phyloP scores from a whole-genome alignment of 2,888 invertebrate genomes.

The Hydriomena furcata region DNA sequence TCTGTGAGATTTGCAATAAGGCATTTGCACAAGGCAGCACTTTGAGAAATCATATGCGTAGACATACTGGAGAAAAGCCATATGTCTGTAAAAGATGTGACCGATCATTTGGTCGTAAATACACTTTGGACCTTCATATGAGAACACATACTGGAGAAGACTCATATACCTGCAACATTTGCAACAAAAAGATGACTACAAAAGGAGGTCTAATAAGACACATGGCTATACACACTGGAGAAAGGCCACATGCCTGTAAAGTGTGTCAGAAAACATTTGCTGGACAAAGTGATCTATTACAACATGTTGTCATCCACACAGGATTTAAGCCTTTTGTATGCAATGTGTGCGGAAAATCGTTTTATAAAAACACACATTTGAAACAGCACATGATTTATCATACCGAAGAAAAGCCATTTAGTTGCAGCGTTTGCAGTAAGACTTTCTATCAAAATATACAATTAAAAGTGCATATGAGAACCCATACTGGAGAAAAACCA shows the following conservation, averaged over 20 bases:
- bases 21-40: conserved; percentile 10
- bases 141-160: conserved; percentile 11
- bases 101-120: conserved; percentile 4
- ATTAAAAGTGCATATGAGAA: conserved; percentile 9
- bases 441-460: conserved; percentile 8
- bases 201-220: conserved; percentile 7
- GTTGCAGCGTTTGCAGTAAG: conserved; percentile 8
- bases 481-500: conserved; percentile 17
- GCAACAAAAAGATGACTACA: conserved; percentile 7
- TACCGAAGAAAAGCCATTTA: conserved; percentile 3
- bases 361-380: conserved; percentile 2
- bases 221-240: conserved; percentile 7
- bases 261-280: conserved; percentile 23
- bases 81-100: conserved; percentile 6
- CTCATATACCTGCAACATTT: conserved; percentile 8
- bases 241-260: conserved; percentile 5
- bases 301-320: conserved; percentile 19
- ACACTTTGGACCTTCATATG: conserved; percentile 3
- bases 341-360: conserved; percentile 18
- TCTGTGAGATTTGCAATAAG: conserved; percentile 12
- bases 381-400: conserved; percentile 9
- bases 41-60: conserved; percentile 11
- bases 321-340: conserved; percentile 23
- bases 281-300: conserved; percentile 10
- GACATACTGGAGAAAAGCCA: conserved; percentile 14